Evolutionary conservation across 2,888 invertebrate genomes (phyloP), one percentile per base, ranked within the genome.

Genomic region (Agrochola macilenta): DNA sequence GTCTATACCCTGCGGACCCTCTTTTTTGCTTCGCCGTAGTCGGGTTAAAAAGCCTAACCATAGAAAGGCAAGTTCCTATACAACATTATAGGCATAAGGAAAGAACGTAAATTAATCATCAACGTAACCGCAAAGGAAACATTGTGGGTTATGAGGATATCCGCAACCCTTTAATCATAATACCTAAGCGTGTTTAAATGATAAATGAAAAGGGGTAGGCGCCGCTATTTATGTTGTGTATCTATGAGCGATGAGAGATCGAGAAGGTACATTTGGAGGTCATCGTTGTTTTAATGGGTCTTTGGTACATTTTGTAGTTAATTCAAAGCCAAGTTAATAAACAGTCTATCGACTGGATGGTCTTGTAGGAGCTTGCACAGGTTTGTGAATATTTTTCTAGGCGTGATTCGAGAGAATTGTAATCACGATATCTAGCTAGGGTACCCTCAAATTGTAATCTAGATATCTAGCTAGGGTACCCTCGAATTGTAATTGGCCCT

Each of bases 131-230:
- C 70, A 74, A 79, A 87, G 87, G 87, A 87, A 86, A 82, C 87
- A 84, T 86, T 72, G 77, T 65, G 77, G 84, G 76, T 84, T 86
- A 82, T 66, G 70, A 80, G 87, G 87, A 87, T 81, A 87, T 87
- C 87, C 87, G 81, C 79, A 78, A 72, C 81, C 84, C 84, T 82
- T 79, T 84, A 87, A 87, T 87, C 84, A 87, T 84, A 84, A 84
- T 84, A 64, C 78, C 73, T 84, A 78, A 87, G 68, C 86, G 84
- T 80, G 88, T 87, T 87, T 87, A 86, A 87, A 87, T 87, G 87
- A 87, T 87, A 87, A 87, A 87, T 87, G 87, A 77, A 75, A 79
- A 82, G 81, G 87, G 84, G 74, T 81, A 49, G 72, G 73, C n/a
- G 52, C 7, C 64, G 64, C 76, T 87, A 82, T 84, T 81, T 84